A percentile compares a stretch with the other conserved stretches of the same genome.
Evolutionary conservation across 2,888 invertebrate species (phyloP).

Genomic region (Cistogaster globosa): DNA sequence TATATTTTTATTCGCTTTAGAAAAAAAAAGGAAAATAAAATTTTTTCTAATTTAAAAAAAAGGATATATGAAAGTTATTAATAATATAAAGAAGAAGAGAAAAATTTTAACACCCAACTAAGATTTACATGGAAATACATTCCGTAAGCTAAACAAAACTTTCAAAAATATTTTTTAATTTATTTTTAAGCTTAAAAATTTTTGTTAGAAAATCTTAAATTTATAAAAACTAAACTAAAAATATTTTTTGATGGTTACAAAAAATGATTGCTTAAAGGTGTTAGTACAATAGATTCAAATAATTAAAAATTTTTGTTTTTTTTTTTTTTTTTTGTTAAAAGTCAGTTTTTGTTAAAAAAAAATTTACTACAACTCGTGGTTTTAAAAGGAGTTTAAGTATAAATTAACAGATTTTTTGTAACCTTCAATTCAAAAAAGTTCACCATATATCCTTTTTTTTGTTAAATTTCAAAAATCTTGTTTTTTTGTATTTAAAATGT

Average conservation of each 20-base stretch:
- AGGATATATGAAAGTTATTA: background rate
- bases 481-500: too few species aligned
- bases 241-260: too few species aligned
- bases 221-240: too few species aligned
- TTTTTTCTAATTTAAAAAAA: background rate
- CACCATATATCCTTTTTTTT: constrained; percentile 37
- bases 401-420: background rate
- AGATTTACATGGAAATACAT: background rate
- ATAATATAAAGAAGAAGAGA: background rate
- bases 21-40: background rate
- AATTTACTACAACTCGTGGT: background rate
- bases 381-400: background rate
- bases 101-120: background rate
- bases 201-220: too few species aligned
- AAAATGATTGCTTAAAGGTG: too few species aligned
- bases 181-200: too few species aligned
- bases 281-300: too few species aligned
- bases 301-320: too few species aligned
- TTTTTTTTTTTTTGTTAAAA: background rate
- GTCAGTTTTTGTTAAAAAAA: background rate
- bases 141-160: background rate
- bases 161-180: too few species aligned
- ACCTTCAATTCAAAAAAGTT: background rate
- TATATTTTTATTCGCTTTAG: too few species aligned
- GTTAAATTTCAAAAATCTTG: background rate